Base-by-base conservation (phyloP, 1,140 invertebrate species). In the Tigriopus japonicus region DNA sequence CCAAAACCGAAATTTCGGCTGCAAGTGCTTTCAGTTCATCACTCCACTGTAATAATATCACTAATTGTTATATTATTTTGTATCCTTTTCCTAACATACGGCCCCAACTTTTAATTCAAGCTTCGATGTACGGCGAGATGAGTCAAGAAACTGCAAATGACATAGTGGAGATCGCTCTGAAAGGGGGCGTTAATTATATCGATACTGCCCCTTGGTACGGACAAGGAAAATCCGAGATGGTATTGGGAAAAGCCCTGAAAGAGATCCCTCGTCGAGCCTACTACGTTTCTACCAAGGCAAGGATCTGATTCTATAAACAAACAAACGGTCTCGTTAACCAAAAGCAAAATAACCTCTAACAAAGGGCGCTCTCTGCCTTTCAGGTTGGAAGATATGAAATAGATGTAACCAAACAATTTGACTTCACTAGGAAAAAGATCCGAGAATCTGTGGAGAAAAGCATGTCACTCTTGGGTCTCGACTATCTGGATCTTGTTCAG, bases 201-300 rank as follows among this genome's bases (percentile, higher is more conserved):
- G 91, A 95, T 69, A 92, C 87, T 0, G 84, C 82, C 1, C 87
- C 87, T 0, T 93, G 82, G 79, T 95, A 95, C 70, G 89, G 90
- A 0, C 67, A 75, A 49, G 74, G 76, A n/a, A 69, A 72, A 63
- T 76, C 73, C 43, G 89, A 95, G 73, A 74, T 73, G 64, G 72
- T 85, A 24, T 71, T 94, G 10, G 92, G 90, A 64, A 82, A 71
- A 84, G 87, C 85, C 5, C 73, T 94, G 0, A 75, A 79, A 70
- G 79, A 73, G 45, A 75, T 93, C 60, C 89, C 90, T 0, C 74
- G 92, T 24, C 65, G 83, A 63, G 76, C 84, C 1, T 95, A 85
- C 71, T 92, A 90, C 68, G 78, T 97, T n/a, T 85, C 81, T 12
- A 93, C 88, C n/a, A 96, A 96, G 77, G 52, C 35, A 15, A 15